phyloP scores from a whole-genome alignment of 2,797 vertebrate genomes.

The Hydrophis major region DNA sequence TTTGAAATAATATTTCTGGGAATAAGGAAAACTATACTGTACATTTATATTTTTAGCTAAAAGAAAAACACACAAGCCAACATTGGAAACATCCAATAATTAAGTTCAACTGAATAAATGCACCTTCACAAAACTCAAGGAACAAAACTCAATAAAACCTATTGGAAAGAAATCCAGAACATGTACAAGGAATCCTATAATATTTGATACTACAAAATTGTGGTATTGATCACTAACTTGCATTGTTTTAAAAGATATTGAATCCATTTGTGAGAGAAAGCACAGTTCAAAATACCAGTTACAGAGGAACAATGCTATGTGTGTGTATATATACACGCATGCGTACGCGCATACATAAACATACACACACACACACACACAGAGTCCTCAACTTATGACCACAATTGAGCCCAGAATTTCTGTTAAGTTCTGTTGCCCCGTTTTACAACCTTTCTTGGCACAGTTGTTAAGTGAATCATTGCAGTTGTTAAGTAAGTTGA shows the following conservation, averaged over 20 bases:
- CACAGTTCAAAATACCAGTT: neutral
- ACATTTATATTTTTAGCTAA: conserved; percentile 16
- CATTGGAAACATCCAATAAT: conserved; percentile 24
- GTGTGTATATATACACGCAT: neutral
- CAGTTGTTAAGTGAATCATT: neutral
- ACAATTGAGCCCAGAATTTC: neutral
- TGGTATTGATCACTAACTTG: neutral
- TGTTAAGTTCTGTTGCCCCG: neutral
- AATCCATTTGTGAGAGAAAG: neutral
- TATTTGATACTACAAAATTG: neutral
- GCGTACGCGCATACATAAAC: too few relatives aligned
- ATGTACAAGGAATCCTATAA: neutral
- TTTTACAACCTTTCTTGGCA: neutral
- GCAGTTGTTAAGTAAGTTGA: neutral
- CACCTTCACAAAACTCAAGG: neutral
- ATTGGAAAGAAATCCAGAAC: neutral
- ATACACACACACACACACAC: too few relatives aligned
- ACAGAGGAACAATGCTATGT: neutral
- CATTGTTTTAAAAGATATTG: neutral
- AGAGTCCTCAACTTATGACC: neutral
- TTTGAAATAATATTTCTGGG: conserved; percentile 27
- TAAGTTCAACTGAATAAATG: conserved; percentile 36
- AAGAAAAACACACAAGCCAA: conserved; percentile 22
- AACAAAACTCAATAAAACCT: neutral
- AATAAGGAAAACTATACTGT: conserved; percentile 16